Percentiles rank a stretch among this genome's conserved stretches.
phyloP scores from a whole-genome alignment of 2,888 invertebrate species.

The Scaptomyza reducta region DNA sequence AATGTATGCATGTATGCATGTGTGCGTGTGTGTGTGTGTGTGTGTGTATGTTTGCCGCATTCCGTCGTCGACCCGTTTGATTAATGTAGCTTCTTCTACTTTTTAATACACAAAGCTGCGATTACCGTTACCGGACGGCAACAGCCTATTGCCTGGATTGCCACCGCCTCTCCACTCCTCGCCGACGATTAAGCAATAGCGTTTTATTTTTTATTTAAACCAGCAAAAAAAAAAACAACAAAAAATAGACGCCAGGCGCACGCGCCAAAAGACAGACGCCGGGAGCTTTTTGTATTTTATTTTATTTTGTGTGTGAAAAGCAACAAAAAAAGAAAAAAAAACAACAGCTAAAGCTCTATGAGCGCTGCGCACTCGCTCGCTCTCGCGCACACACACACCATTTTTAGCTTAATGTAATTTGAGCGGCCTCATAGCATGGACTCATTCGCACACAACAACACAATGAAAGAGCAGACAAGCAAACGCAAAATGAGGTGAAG shows the following conservation, averaged over 20 bases:
- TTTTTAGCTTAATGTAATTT: slow-evolving; percentile 85
- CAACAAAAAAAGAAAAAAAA: neutral
- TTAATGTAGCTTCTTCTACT: slow-evolving; percentile 20
- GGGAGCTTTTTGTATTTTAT: slow-evolving; percentile 27
- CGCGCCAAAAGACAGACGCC: slow-evolving; percentile 57
- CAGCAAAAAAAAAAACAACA: slow-evolving; percentile 22
- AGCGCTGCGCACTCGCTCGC: slow-evolving; percentile 62
- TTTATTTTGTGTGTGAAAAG: slow-evolving; percentile 12
- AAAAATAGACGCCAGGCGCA: slow-evolving; percentile 44
- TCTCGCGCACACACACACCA: slow-evolving; percentile 67
- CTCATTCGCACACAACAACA: slow-evolving; percentile 70
- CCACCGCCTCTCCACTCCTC: slow-evolving; percentile 8
- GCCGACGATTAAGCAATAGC: slow-evolving; percentile 58
- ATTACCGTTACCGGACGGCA: slow-evolving; percentile 63
- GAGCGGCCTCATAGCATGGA: slow-evolving; percentile 80
- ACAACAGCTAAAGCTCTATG: slow-evolving; percentile 41
- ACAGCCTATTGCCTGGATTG: slow-evolving; percentile 26
- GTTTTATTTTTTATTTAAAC: slow-evolving; percentile 19
- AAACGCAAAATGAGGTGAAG: slow-evolving; percentile 38
- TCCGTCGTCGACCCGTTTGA: slow-evolving; percentile 70
- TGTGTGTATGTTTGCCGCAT: slow-evolving; percentile 55
- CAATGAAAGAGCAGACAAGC: slow-evolving; percentile 8
- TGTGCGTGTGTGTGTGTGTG: slow-evolving; percentile 8
- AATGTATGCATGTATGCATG: neutral
- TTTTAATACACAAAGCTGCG: slow-evolving; percentile 45